Conservation (phyloP, 2,113 vertebrate species). For the Paedocypris sp. region DNA sequence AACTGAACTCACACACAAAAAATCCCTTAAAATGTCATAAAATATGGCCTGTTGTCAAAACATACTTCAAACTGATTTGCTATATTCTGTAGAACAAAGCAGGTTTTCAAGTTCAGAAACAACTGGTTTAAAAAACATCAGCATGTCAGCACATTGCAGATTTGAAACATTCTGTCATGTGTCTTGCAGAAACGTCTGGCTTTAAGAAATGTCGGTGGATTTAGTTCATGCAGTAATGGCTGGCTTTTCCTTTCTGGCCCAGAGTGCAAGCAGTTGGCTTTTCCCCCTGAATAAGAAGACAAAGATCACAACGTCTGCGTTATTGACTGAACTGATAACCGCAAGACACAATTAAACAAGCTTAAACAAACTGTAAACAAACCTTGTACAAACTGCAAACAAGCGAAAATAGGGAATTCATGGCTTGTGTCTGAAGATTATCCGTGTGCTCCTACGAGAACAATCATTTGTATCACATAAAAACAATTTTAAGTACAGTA, state of each 20-base stretch:
- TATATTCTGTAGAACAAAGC: neutral
- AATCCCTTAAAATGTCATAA: neutral
- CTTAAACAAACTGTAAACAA: neutral
- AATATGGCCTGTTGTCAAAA: neutral
- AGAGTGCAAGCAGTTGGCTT: conserved; percentile 52
- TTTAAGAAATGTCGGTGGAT: no score
- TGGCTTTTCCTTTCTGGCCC: conserved; percentile 20
- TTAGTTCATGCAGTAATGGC: conserved; percentile 38
- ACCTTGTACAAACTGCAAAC: conserved; percentile 73
- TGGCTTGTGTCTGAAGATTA: conserved; percentile 48
- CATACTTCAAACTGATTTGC: no score
- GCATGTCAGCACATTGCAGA: neutral
- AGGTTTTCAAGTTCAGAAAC: neutral
- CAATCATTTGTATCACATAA: neutral
- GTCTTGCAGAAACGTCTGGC: no score
- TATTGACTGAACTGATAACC: conserved; percentile 1
- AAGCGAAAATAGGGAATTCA: conserved; percentile 54
- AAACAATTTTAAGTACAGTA: neutral
- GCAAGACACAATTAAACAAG: no score
- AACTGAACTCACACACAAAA: neutral
- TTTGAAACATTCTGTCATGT: no score
- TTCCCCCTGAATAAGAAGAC: conserved; percentile 50
- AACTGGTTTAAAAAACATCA: neutral
- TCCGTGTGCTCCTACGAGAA: conserved; percentile 53
- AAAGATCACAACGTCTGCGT: neutral